Evolutionary conservation across 1,140 invertebrate species (phyloP), one percentile per base, ranked within the genome.

Genomic region (Bombus cullumanus): DNA sequence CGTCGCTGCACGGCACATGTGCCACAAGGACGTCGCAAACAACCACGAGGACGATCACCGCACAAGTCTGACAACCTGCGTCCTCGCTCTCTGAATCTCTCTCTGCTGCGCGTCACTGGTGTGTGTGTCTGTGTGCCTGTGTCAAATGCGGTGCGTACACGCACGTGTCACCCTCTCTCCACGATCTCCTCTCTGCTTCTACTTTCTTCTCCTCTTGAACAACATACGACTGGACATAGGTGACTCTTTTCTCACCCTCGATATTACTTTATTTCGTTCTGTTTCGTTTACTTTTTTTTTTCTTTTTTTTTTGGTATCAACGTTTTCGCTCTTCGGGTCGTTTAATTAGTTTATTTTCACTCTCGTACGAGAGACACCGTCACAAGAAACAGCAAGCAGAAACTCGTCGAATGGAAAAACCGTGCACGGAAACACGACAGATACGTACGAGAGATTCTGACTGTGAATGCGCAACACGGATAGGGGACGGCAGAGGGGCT

Each of bases 101-200:
- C 37, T 47, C 41, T 39, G 43, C 62, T 80, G 79, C 82, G 80
- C 78, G 73, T 78, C 79, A 83, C 73, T 75, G 72, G 34, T 81
- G 85, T 59, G 77, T 69, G 81, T 43, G 41, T 18, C n/a, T 53
- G 37, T 31, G 81, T 76, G 84, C 68, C 78, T 76, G 77, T 80
- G 57, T 31, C 81, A 64, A 62, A 74, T 53, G 69, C 53, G 47
- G n/a, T 78, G 85, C 87, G 83, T 85, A 47, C 25, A 72, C 47
- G 77, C 89, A 31, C 37, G 87, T 77, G 80, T 86, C 83, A 69
- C 81, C 62, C 84, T 74, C 34, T 69, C 10, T 22, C 22, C 81
- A 31, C 73, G 28, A n/a, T n/a, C 28, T 62, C 37, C 71, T 22
- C 72, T 57, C 73, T 80, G 66, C 57, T 53, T 76, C 53, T 75